phyloP scores from a whole-genome alignment of 2,888 invertebrate species.

The Ophion obscuratus region DNA sequence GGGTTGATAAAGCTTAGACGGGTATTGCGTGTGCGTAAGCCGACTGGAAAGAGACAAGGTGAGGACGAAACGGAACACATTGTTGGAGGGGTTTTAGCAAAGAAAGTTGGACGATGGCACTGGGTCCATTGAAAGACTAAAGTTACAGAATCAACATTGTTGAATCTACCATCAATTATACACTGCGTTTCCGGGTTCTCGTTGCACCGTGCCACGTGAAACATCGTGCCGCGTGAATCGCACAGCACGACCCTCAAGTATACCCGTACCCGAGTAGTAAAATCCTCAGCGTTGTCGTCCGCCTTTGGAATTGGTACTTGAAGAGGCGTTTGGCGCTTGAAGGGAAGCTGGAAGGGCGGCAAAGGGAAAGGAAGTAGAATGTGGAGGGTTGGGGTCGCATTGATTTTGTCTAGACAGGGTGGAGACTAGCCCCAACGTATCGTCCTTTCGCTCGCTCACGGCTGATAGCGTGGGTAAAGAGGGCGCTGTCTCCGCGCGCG shows the following conservation, averaged over 20 bases:
- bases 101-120: no score
- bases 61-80: not conserved
- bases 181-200: not conserved
- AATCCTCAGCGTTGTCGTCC: not conserved
- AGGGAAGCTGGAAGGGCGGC: conserved; percentile 56
- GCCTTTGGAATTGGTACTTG: conserved; percentile 15
- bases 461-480: conserved; percentile 47
- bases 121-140: not conserved
- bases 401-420: conserved; percentile 83
- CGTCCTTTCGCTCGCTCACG: conserved; percentile 74
- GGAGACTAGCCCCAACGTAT: conserved; percentile 78
- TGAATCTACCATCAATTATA: not conserved
- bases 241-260: not conserved
- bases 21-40: conserved; percentile 32
- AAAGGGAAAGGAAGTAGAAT: conserved; percentile 32
- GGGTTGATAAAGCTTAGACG: not conserved
- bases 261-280: not conserved
- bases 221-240: not conserved
- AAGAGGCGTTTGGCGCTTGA: conserved; percentile 44
- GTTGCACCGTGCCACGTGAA: not conserved
- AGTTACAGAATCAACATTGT: not conserved
- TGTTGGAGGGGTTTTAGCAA: not conserved
- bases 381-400: conserved; percentile 80
- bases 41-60: conserved; percentile 9
- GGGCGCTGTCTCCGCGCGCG: conserved; percentile 61